A percentile compares a stretch with the other conserved stretches of the same genome.
Conservation (phyloP, 2,113 vertebrate genomes). For the Rhadina sibilatrix region DNA sequence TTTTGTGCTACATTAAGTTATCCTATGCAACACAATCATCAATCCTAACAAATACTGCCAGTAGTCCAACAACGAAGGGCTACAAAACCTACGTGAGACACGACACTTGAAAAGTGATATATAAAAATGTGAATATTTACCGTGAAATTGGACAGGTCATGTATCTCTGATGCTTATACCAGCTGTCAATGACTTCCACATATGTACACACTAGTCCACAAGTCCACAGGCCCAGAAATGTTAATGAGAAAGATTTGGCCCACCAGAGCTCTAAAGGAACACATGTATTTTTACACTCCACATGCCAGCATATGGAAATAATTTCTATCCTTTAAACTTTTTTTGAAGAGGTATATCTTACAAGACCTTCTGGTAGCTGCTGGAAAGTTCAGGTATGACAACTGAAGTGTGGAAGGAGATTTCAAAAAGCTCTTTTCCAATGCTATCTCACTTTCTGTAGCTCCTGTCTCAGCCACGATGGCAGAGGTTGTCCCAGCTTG, state of each 20-base stretch:
- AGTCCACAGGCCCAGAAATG: conserved; percentile 38
- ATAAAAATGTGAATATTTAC: conserved; percentile 64
- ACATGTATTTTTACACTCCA: conserved; percentile 59
- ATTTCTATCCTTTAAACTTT: conserved; percentile 34
- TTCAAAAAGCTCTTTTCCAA: not conserved
- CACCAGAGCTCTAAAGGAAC: conserved; percentile 24
- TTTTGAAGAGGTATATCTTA: conserved; percentile 66
- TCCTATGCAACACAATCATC: conserved; percentile 21
- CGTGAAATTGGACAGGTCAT: not conserved
- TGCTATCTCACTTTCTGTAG: conserved; percentile 94
- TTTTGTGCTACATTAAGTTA: conserved; percentile 29
- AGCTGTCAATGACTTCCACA: conserved; percentile 33
- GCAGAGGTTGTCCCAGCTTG: conserved; percentile 90
- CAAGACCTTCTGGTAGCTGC: conserved; percentile 55
- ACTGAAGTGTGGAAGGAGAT: not conserved
- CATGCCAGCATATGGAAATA: conserved; percentile 76
- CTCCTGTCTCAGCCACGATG: conserved; percentile 95
- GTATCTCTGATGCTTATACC: conserved; percentile 12
- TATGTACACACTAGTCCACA: conserved; percentile 22
- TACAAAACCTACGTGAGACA: conserved; percentile 63
- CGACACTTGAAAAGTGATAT: conserved; percentile 36
- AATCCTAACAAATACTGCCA: conserved; percentile 53
- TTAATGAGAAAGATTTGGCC: conserved; percentile 24
- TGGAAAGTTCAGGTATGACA: conserved; percentile 18
- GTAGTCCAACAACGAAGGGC: conserved; percentile 41